Conservation (phyloP, 2,113 vertebrate species). For the Anguilla rostrata region DNA sequence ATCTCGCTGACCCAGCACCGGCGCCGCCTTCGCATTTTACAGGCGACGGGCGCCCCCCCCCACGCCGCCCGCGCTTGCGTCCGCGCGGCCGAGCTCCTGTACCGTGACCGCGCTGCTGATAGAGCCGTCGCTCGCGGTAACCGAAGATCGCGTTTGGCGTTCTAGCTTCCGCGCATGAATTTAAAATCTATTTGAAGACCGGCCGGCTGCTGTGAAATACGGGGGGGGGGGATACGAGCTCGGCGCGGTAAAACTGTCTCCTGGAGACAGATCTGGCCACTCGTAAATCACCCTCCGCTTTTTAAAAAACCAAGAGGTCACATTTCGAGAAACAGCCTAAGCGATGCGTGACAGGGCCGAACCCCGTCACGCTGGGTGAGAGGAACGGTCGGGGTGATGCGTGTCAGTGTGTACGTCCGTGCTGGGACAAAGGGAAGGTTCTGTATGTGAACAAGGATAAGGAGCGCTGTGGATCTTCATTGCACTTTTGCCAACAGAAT, state of each 20-base stretch:
- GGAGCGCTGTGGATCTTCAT: neutral
- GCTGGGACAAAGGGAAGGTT: too few relatives aligned
- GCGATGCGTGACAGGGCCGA: neutral
- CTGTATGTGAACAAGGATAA: too few relatives aligned
- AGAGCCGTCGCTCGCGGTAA: neutral
- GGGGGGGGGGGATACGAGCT: neutral
- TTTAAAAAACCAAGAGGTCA: too few relatives aligned
- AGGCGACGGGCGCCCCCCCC: neutral
- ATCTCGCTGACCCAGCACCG: conserved; percentile 8
- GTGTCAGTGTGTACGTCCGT: too few relatives aligned
- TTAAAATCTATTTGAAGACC: neutral
- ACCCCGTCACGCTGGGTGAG: too few relatives aligned
- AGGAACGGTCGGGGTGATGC: too few relatives aligned
- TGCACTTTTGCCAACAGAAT: neutral
- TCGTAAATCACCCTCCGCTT: neutral
- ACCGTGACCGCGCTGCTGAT: neutral
- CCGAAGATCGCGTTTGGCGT: neutral
- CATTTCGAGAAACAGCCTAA: neutral
- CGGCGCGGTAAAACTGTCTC: neutral
- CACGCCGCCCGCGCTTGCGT: neutral
- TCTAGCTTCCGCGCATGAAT: neutral
- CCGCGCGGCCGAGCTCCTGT: neutral
- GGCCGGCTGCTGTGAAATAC: neutral
- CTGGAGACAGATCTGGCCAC: neutral
- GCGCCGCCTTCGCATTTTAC: neutral